A percentile compares a stretch with the other conserved stretches of the same genome.
Conservation (phyloP, 2,113 vertebrate species). For the Baryphthengus martii region DNA sequence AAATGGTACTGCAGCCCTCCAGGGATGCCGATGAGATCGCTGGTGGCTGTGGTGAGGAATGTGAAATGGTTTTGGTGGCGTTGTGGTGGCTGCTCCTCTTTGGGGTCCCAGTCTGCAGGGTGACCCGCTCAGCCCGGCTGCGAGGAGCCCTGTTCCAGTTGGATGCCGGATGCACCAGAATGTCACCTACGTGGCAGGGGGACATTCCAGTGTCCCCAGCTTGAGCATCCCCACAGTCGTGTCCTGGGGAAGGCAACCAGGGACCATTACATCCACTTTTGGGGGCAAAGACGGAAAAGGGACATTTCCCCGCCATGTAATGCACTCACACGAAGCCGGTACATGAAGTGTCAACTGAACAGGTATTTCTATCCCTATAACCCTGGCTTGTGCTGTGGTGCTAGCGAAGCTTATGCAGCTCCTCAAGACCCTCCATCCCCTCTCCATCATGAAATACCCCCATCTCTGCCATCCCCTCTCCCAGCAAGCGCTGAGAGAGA, state of each 20-base stretch:
- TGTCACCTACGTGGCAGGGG: accelerated
- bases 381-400: neutral
- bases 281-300: neutral
- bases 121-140: accelerated
- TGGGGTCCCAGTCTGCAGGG: neutral
- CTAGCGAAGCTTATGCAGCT: neutral
- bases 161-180: neutral
- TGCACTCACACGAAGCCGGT: accelerated
- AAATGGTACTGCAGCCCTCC: neutral
- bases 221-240: neutral
- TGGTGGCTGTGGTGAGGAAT: neutral
- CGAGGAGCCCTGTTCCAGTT: accelerated
- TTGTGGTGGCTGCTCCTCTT: neutral
- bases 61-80: neutral
- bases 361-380: neutral
- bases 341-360: neutral
- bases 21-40: accelerated
- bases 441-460: neutral
- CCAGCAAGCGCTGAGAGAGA: neutral
- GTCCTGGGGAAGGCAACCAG: neutral
- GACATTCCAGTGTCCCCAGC: neutral
- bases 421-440: neutral
- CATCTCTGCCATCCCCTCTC: accelerated
- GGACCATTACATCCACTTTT: neutral
- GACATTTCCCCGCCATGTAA: accelerated